Evolutionary conservation across 2,797 vertebrate genomes (phyloP).

Genomic region (Macropus fuliginosus): DNA sequence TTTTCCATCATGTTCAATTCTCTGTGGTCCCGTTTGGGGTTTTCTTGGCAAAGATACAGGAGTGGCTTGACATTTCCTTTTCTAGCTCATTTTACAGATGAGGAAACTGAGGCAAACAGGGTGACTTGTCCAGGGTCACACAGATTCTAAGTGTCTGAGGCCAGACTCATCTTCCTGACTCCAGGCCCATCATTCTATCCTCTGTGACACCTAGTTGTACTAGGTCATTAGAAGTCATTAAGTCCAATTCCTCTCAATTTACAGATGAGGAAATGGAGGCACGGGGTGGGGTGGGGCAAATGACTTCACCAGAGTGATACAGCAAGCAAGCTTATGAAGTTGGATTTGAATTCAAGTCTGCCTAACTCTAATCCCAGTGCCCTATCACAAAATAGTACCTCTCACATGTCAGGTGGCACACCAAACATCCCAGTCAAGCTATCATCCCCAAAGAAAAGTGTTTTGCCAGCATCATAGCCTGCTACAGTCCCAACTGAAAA

Average conservation of each 20-base stretch:
- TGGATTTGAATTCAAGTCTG: neutral
- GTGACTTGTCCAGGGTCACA: neutral
- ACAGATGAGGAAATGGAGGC: neutral
- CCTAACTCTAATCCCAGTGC: neutral
- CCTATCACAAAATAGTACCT: neutral
- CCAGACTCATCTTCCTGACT: neutral
- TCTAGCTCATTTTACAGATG: neutral
- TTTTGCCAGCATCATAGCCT: constrained; percentile 62
- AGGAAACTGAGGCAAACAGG: neutral
- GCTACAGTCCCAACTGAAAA: neutral
- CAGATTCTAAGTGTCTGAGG: neutral
- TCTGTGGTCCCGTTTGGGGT: neutral
- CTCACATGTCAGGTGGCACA: neutral
- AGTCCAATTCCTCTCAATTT: neutral
- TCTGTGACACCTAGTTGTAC: neutral
- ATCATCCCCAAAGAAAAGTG: constrained; percentile 54
- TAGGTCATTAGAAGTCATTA: neutral
- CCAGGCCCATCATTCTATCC: neutral
- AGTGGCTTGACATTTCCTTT: neutral
- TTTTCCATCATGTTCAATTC: neutral
- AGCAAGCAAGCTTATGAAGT: neutral
- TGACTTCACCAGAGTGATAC: neutral
- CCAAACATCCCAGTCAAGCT: constrained; percentile 61
- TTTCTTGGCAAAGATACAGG: neutral
- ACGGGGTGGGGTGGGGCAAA: neutral